Evolutionary conservation across 2,888 invertebrate species (phyloP), one percentile per base, ranked within the genome.

Genomic region (Amphiduros pacificus): DNA sequence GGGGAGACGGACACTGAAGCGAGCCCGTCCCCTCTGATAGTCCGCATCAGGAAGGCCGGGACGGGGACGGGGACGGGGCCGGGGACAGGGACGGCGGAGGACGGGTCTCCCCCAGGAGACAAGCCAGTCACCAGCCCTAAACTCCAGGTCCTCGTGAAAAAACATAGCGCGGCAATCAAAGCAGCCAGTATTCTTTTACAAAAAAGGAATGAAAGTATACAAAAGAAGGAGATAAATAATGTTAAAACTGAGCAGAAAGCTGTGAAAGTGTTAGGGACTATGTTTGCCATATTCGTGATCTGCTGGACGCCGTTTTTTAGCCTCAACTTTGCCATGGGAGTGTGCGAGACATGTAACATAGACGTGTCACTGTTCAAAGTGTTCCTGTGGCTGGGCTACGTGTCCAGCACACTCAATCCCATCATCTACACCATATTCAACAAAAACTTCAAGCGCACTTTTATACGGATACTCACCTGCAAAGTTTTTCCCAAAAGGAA

Each of bases 181-280:
- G 77, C 77, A 1, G 77, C 80, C 26, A 77, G 75, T 60, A 72
- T 79, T 32, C 63, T 78, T 55, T 69, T 78, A 1, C 69, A 73
- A 60, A 71, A 71, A 41, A 71, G 72, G n/a, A 70, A 71, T 32
- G 69, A 70, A 6, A 63, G 68, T 26, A 66, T 66, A 60, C 66
- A 74, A 56, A 71, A 73, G 48, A 65, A 61, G 55, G 53, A 61
- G 48, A 58, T 64, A 50, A 64, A 72, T 36, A 91, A 74, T 48
- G 83, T 95, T 58, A 87, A 92, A 3, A 87, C 94, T 57, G 95
- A 97, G 80, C 95, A 96, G 79, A 96, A 96, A 82, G 97, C 97
- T 0, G 95, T 96, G 14, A 94, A 96, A 84, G 96, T 82, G 5
- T 74, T 82, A 3, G 81, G 80, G 29, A 75, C 80, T 20, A 79